phyloP scores from a whole-genome alignment of 2,888 invertebrate species.

The Clivina fossor region DNA sequence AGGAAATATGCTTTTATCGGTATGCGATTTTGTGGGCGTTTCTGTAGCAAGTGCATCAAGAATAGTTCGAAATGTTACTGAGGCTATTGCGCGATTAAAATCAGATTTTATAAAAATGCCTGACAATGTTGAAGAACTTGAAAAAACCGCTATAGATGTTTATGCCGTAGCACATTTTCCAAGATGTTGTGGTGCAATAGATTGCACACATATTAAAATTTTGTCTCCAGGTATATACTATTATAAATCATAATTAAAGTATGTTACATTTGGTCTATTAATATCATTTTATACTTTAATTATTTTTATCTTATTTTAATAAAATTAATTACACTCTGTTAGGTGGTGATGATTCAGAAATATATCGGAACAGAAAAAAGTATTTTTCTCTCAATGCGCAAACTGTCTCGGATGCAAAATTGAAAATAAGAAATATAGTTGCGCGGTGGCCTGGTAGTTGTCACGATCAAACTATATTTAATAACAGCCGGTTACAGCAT shows the following conservation, averaged over 20 bases:
- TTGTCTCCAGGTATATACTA: neutral
- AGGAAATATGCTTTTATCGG: constrained; percentile 13
- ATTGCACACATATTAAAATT: constrained; percentile 17
- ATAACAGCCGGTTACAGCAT: constrained; percentile 14
- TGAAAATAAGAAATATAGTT: constrained; percentile 40
- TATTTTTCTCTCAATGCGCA: constrained; percentile 43
- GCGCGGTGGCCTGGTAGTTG: constrained; percentile 43
- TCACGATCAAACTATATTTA: constrained; percentile 39
- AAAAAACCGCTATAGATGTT: constrained; percentile 7
- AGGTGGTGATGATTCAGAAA: constrained; percentile 41
- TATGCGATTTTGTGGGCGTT: constrained; percentile 24
- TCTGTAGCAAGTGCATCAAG: constrained; percentile 14
- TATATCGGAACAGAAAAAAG: constrained; percentile 41
- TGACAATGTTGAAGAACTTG: constrained; percentile 7
- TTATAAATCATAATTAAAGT: too few species aligned
- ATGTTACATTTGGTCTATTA: too few species aligned
- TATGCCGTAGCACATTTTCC: constrained; percentile 33
- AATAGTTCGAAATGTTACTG: constrained; percentile 17
- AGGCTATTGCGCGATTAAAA: too few species aligned
- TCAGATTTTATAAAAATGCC: constrained; percentile 27
- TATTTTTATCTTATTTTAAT: too few species aligned
- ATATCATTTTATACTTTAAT: too few species aligned
- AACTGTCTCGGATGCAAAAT: constrained; percentile 39
- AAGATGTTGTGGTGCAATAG: constrained; percentile 29
- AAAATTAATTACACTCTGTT: neutral